phyloP scores from a whole-genome alignment of 2,797 vertebrate genomes.

The Remorina albescens region DNA sequence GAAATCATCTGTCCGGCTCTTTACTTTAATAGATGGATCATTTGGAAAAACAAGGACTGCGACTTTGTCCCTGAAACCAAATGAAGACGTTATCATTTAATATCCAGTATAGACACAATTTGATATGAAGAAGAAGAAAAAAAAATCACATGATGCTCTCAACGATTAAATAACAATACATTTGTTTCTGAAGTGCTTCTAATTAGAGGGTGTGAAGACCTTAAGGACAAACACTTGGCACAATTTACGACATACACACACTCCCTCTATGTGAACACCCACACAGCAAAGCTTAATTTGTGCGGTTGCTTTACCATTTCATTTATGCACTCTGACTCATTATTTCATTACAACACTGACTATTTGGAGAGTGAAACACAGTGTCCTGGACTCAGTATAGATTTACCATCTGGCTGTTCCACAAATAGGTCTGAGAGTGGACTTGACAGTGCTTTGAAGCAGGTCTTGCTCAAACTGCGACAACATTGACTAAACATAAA shows the following conservation, averaged over 20 bases:
- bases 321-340: constrained; percentile 26
- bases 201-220: constrained; percentile 12
- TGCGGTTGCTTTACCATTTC: constrained; percentile 6
- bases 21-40: not conserved
- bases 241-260: not conserved
- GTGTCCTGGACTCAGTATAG: constrained; percentile 66
- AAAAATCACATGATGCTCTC: not conserved
- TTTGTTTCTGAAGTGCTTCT: constrained; percentile 12
- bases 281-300: constrained; percentile 4
- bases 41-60: not conserved
- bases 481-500: constrained; percentile 38
- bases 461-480: constrained; percentile 25
- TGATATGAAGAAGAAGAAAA: not conserved
- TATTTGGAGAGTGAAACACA: constrained; percentile 58
- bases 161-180: not conserved
- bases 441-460: constrained; percentile 38
- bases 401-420: constrained; percentile 74
- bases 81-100: not conserved
- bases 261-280: not conserved
- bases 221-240: not conserved
- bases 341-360: constrained; percentile 52
- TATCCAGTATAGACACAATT: not conserved
- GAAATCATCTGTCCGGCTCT: not conserved
- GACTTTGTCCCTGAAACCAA: not conserved
- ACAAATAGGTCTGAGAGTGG: constrained; percentile 71